Evolutionary conservation across 2,888 invertebrate species (phyloP), one percentile per base, ranked within the genome.

Genomic region (Corythucha ciliata): DNA sequence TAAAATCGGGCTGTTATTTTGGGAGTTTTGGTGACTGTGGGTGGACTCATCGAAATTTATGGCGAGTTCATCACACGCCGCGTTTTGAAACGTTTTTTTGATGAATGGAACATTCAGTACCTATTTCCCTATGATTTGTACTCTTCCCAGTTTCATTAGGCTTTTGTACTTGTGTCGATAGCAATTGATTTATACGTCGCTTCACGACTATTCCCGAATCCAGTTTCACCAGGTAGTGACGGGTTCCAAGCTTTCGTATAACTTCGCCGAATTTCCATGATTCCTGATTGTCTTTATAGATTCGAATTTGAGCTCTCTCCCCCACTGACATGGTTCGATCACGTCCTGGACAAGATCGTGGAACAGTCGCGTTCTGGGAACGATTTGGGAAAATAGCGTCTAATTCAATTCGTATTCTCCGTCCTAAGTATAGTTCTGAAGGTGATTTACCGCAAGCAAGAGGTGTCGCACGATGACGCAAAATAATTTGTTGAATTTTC

Each of bases 261-360:
- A 53, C 33, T 22, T n/a, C 33, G 41, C 45, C 51, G 12, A 33
- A 34, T 45, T 39, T 21, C 53, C 53, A 53, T 20, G 18, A 25
- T 12, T 33, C n/a, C 32, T 49, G 34, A 18, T 48, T 26, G 34
- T 46, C 47, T 8, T 37, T 22, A 37, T 49, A 52, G 41, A 48
- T 37, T 24, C 47, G 36, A 14, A 47, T 29, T 25, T 48, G 45
- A 22, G 47, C 47, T 29, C 32, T 14, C 26, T 49, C 40, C 18
- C 40, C 49, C 3, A 42, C 42, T 6, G 2, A 16, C 12, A 42
- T 8, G 2, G 25, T 18, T 7, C 26, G 42, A 26, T n/a, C 39
- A 18, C 40, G n/a, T n/a, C n/a, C n/a, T n/a, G n/a, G n/a, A n/a
- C n/a, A n/a, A n/a, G n/a, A n/a, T n/a, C n/a, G n/a, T n/a, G n/a